Conservation (phyloP, 2,888 invertebrate species). For the Panorpa germanica region DNA sequence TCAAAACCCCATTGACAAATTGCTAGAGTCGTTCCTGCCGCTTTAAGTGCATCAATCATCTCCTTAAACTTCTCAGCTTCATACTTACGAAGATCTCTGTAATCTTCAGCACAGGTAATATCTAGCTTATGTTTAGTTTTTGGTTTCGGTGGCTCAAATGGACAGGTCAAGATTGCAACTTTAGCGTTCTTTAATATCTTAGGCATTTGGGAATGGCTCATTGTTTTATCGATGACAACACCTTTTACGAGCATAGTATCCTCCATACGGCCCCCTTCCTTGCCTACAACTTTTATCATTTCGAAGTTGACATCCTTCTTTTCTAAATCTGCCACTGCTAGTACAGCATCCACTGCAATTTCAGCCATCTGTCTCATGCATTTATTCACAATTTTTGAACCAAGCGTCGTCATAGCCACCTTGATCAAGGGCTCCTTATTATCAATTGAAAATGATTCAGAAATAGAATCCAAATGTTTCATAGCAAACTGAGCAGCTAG, state of each 20-base stretch:
- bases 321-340: slow-evolving; percentile 88
- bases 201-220: slow-evolving; percentile 99
- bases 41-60: slow-evolving; percentile 69
- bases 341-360: slow-evolving; percentile 92
- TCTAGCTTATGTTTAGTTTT: slow-evolving; percentile 99
- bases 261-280: slow-evolving; percentile 91
- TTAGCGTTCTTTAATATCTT: slow-evolving; percentile 76
- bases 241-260: slow-evolving; percentile 93
- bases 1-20: slow-evolving; percentile 98
- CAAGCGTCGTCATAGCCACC: slow-evolving; percentile 95
- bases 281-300: slow-evolving; percentile 94
- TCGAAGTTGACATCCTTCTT: slow-evolving; percentile 97
- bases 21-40: slow-evolving; percentile 77
- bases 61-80: slow-evolving; percentile 89
- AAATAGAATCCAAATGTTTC: slow-evolving; percentile 69
- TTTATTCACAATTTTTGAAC: slow-evolving; percentile 95
- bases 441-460: slow-evolving; percentile 74
- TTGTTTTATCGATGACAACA: slow-evolving; percentile 95
- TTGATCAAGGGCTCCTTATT: slow-evolving; percentile 78
- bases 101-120: slow-evolving; percentile 89
- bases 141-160: slow-evolving; percentile 99
- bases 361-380: slow-evolving; percentile 96
- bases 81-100: slow-evolving; percentile 77
- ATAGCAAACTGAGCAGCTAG: slow-evolving; percentile 82
- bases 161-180: slow-evolving; percentile 94